phyloP scores from a whole-genome alignment of 2,113 vertebrate genomes.

The Anoura caudifer region DNA sequence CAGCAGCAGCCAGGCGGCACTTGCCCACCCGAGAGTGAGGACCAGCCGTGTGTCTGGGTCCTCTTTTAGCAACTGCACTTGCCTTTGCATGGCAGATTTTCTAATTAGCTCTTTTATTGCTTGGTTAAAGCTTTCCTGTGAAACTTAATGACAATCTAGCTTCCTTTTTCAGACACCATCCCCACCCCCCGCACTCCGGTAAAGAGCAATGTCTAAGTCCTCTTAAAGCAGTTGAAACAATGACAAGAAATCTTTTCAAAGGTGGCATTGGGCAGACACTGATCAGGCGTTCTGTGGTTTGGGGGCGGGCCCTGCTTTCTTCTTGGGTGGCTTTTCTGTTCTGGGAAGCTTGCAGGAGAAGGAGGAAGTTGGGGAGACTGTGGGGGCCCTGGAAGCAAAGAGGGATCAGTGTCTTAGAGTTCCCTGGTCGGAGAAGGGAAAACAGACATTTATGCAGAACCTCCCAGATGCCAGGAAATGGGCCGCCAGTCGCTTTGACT shows the following conservation, averaged over 20 bases:
- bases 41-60: background rate
- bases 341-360: background rate
- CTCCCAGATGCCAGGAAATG: background rate
- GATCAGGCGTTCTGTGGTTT: background rate
- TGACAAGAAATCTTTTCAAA: background rate
- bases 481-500: background rate
- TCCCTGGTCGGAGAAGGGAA: background rate
- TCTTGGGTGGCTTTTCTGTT: background rate
- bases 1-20: background rate
- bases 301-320: background rate
- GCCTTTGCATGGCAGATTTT: background rate
- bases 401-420: background rate
- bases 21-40: background rate
- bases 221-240: background rate
- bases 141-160: background rate
- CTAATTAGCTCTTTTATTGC: background rate
- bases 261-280: background rate
- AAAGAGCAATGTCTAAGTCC: background rate
- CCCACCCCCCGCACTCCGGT: background rate
- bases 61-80: background rate
- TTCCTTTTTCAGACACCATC: background rate
- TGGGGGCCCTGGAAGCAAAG: background rate
- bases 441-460: background rate
- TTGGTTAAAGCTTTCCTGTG: background rate
- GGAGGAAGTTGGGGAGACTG: background rate